A percentile compares a stretch with the other conserved stretches of the same genome.
Evolutionary conservation across 2,113 vertebrate species (phyloP).

Genomic region (Thryonomys swinderianus): DNA sequence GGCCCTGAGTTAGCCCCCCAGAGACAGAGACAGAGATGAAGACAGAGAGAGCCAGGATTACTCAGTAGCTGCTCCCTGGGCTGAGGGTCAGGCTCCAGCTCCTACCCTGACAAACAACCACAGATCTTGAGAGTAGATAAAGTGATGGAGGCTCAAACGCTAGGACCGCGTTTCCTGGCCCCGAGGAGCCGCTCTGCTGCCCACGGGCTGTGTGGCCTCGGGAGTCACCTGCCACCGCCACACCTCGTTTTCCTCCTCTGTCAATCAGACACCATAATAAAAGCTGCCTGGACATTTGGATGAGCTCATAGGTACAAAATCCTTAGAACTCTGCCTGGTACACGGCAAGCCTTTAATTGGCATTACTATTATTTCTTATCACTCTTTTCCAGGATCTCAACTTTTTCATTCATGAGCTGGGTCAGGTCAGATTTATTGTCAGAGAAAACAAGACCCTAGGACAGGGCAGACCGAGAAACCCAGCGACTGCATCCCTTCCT

Average conservation of each 20-base stretch:
- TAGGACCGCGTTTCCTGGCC: not conserved
- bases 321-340: not conserved
- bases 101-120: not conserved
- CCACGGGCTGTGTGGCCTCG: not conserved
- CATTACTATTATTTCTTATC: not conserved
- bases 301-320: not conserved
- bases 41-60: not conserved
- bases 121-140: not conserved
- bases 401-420: slow-evolving; percentile 36
- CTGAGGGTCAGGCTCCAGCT: not conserved
- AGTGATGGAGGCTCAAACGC: not conserved
- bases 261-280: not conserved
- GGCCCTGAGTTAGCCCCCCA: not conserved
- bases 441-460: not conserved
- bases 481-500: not conserved
- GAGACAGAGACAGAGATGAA: not conserved
- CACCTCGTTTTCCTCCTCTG: not conserved
- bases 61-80: not conserved
- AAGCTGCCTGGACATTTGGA: not conserved
- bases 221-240: not conserved
- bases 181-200: no score
- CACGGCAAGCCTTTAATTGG: not conserved
- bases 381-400: not conserved
- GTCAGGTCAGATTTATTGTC: not conserved
- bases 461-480: not conserved